Percentiles rank a stretch among this genome's conserved stretches.
Conservation (phyloP, 2,113 vertebrate genomes). For the Psittacus erithacus region DNA sequence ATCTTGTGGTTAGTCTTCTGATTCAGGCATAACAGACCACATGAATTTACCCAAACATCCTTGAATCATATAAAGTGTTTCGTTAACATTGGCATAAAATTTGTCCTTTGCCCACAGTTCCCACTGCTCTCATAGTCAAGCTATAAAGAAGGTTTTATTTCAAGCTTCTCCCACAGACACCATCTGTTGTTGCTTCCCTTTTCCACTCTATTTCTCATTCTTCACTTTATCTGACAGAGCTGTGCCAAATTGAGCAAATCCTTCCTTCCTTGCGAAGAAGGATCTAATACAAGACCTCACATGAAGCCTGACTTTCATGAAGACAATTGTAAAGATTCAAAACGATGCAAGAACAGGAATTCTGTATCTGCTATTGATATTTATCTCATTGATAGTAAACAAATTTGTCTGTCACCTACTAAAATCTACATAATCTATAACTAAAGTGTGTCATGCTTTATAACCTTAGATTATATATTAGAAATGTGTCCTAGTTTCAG, state of each 20-base stretch:
- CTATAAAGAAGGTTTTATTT: background rate
- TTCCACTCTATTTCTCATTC: background rate
- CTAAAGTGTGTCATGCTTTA: background rate
- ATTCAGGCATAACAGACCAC: background rate
- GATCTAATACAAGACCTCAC: background rate
- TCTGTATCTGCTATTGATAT: background rate
- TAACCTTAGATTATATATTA: background rate
- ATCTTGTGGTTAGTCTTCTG: background rate
- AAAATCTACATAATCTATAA: background rate
- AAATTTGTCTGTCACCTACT: background rate
- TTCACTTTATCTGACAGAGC: background rate
- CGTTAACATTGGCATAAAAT: background rate
- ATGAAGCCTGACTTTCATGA: background rate
- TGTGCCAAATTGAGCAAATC: background rate
- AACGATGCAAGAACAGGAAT: background rate
- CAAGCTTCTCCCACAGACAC: background rate
- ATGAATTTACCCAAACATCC: background rate
- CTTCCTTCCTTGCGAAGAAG: background rate
- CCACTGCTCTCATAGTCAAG: background rate
- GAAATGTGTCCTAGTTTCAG: background rate
- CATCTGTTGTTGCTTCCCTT: background rate
- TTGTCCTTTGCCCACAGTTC: background rate
- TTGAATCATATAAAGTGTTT: background rate
- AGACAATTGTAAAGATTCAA: background rate
- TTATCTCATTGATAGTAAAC: background rate